A percentile compares a stretch with the other conserved stretches of the same genome.
These are phyloP conservation scores for Anneissia japonica DNA, from an alignment of 35 echinoderm and acorn worm genomes.

Conservation along the genomic window DNA sequence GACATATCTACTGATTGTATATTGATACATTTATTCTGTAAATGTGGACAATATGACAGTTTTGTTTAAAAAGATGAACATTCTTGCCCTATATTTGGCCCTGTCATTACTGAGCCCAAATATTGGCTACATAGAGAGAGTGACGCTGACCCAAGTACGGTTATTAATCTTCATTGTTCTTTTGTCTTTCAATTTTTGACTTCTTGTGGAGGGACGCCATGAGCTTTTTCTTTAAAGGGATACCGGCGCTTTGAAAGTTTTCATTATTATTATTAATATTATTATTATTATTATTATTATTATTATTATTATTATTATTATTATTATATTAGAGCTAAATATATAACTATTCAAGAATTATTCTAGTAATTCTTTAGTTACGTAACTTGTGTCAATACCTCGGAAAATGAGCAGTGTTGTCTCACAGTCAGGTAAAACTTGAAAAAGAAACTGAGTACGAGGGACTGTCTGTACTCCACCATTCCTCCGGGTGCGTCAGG, in stretches of 20 bases:
- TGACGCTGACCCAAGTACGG: too few relatives aligned
- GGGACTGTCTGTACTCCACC: constrained; percentile 79
- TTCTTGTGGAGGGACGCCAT: too few relatives aligned
- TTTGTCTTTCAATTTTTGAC: too few relatives aligned
- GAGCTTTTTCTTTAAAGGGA: too few relatives aligned
- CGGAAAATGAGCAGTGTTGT: constrained; percentile 1
- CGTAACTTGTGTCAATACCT: neutral
- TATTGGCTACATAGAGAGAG: too few relatives aligned
- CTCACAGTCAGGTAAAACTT: constrained; percentile 87
- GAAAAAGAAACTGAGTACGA: constrained; percentile 90
- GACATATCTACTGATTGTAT: neutral
- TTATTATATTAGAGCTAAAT: neutral
- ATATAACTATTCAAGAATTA: neutral
- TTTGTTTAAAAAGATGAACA: neutral
- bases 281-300: too few relatives aligned
- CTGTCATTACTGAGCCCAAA: neutral
- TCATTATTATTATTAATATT: too few relatives aligned
- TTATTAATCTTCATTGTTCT: too few relatives aligned
- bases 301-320: too few relatives aligned
- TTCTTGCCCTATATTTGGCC: neutral
- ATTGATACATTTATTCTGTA: neutral
- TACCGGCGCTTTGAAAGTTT: too few relatives aligned
- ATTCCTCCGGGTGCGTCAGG: constrained; percentile 84
- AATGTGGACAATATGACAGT: neutral
- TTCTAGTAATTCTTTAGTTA: neutral